A percentile compares a stretch with the other conserved stretches of the same genome.
Evolutionary conservation across 2,888 invertebrate species (phyloP).

Genomic region (Fissipunctia ypsillon): DNA sequence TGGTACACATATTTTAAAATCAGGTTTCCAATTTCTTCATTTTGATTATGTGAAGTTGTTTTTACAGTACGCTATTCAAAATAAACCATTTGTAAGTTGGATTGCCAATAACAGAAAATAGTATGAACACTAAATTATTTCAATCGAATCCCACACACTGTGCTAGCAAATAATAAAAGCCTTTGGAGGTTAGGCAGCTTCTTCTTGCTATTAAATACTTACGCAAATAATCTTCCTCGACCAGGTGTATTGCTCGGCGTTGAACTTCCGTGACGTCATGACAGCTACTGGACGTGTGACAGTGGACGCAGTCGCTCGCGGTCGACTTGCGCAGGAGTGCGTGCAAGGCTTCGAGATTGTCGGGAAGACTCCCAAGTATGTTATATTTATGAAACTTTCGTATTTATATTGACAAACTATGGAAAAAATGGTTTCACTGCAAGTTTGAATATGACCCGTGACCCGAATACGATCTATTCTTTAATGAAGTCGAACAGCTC

Average conservation of each 20-base stretch:
- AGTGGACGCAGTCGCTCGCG: conserved; percentile 94
- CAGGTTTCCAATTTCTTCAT: not conserved
- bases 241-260: conserved; percentile 92
- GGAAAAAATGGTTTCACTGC: not conserved
- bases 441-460: not conserved
- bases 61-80: not conserved
- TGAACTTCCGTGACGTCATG: conserved; percentile 99
- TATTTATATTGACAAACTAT: not conserved
- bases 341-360: conserved; percentile 93
- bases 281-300: conserved; percentile 97
- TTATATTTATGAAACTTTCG: conserved; percentile 16
- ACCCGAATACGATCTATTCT: no score
- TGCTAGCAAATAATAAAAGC: not conserved
- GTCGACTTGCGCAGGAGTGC: conserved; percentile 92
- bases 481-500: not conserved
- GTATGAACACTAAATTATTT: not conserved
- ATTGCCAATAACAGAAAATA: not conserved
- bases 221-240: not conserved
- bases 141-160: not conserved
- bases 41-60: not conserved
- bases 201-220: not conserved
- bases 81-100: not conserved
- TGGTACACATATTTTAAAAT: not conserved
- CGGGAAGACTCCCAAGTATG: conserved; percentile 89
- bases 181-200: not conserved